Base-by-base conservation (phyloP, 2,797 vertebrate genomes). In the Tangara arthus region DNA sequence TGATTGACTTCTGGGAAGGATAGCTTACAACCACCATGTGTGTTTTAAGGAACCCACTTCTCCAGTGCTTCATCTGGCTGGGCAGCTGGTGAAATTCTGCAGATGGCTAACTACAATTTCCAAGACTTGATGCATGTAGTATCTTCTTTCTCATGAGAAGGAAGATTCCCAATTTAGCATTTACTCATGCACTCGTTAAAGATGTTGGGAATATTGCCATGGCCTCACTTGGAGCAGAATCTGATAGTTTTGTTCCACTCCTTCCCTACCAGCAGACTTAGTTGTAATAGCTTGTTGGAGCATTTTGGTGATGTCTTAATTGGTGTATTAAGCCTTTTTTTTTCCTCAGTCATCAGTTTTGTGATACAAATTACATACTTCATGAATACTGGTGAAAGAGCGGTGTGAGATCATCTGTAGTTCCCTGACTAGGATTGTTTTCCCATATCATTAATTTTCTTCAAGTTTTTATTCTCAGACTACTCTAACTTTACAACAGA, bases 151-250 rank as follows among this genome's bases (percentile, higher is more conserved):
- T 80, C 6, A 0, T 66, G 82, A 95, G 93, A 94, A 70, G 80
- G 73, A 91, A 89, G 79, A 50, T 82, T 94, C 87, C 41, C 90
- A 88, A 87, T 93, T 94, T 97, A 94, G 70, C 59, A 35, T 86
- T 93, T 96, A 64, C 77, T 96, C 85, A 86, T 82, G 56, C 44
- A 6, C 55, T 90, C 53, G 7, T 94, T 96, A 93, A 93, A 89
- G 87, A 68, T 53, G 39, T 84, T 94, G 80, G 95, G 94, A 96
- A 69, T 88, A 75, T 61, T 96, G 92, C 94, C 93, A 93, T 92
- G 87, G 79, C 82, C 82, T 89, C 71, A 85, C 90, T 95, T 83
- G 87, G 89, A 96, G 87, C 52, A 53, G 92, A 92, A 79, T 91
- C 0, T 18, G 47, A 86, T 94, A 1, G 1, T 93, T 96, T 91